Evolutionary conservation across 2,888 invertebrate species (phyloP), one percentile per base, ranked within the genome.

Genomic region (Tipula vernalis): DNA sequence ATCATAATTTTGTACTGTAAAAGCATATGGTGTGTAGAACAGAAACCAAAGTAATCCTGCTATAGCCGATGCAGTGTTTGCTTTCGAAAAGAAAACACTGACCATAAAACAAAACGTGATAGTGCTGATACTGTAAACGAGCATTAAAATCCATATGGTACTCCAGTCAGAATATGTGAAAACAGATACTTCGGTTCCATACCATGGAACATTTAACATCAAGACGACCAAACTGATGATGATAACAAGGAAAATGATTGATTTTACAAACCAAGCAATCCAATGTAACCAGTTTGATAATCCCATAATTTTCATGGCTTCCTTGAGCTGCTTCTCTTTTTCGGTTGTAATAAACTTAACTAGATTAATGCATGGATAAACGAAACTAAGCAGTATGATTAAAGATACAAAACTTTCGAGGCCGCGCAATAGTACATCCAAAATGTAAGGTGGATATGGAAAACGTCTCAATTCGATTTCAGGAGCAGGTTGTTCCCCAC

Each of bases 261-360:
- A 95, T 90, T 96, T 96, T 84, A 95, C 92, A 90, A 96, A 97
- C 96, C 97, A 97, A 1, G 97, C 96, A 0, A 93, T 90, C 97
- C 98, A 98, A 89, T 97, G 95, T 88, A 97, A 91, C 95, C 96
- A 96, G 86, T 95, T 95, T 44, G 94, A 93, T 41, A 98, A 91
- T 2, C 98, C 98, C 95, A 97, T 97, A 91, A 98, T 96, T 92
- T 97, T 97, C 96, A 98, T 96, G 0, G 96, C 95, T 93, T 98
- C 98, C 95, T 97, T 91, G 1, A 94, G 89, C 87, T 93, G 92
- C 86, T 92, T 92, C 88, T 95, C 94, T 89, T 95, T 95, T 89
- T 95, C 95, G 83, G 92, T 91, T 0, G 94, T 93, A 36, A 95
- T 90, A 85, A 89, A 90, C 89, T 96, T 95, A 0, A 95, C 95